A percentile compares a stretch with the other conserved stretches of the same genome.
These are phyloP conservation scores for Microplitis deprimator DNA, from an alignment of 2,888 invertebrate species.

Conservation along the genomic window DNA sequence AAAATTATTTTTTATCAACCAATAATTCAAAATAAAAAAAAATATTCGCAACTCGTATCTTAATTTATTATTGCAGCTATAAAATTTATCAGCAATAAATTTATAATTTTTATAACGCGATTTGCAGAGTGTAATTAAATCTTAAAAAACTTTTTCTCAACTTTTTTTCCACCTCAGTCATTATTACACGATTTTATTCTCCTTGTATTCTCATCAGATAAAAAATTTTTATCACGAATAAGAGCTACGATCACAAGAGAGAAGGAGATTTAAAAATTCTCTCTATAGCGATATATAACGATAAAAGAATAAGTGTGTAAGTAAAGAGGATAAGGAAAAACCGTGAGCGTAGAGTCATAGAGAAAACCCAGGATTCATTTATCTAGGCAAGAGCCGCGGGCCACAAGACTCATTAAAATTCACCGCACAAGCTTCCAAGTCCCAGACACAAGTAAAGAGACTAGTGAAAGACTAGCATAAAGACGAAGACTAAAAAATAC, in stretches of 20 bases:
- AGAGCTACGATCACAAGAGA: neutral
- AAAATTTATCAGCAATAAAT: too few relatives aligned
- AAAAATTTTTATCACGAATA: neutral
- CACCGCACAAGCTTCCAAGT: constrained; percentile 17
- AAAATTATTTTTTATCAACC: too few relatives aligned
- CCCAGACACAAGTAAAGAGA: neutral
- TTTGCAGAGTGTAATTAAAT: too few relatives aligned
- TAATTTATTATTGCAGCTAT: too few relatives aligned
- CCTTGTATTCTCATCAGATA: neutral
- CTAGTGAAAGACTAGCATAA: neutral
- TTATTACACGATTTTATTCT: neutral
- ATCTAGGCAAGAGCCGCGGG: constrained; percentile 25
- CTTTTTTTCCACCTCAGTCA: neutral
- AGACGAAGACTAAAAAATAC: neutral
- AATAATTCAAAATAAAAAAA: too few relatives aligned
- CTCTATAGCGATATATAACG: neutral
- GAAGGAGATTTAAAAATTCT: neutral
- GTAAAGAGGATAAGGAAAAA: neutral
- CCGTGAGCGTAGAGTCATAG: neutral
- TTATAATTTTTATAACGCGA: too few relatives aligned
- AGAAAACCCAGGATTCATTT: constrained; percentile 37
- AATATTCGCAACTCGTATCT: too few relatives aligned
- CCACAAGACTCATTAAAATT: constrained; percentile 36
- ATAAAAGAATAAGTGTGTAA: neutral
- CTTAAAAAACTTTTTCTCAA: too few relatives aligned